These are phyloP conservation scores for Empis livida DNA, from an alignment of 2,888 invertebrate genomes.

Conservation along the genomic window DNA sequence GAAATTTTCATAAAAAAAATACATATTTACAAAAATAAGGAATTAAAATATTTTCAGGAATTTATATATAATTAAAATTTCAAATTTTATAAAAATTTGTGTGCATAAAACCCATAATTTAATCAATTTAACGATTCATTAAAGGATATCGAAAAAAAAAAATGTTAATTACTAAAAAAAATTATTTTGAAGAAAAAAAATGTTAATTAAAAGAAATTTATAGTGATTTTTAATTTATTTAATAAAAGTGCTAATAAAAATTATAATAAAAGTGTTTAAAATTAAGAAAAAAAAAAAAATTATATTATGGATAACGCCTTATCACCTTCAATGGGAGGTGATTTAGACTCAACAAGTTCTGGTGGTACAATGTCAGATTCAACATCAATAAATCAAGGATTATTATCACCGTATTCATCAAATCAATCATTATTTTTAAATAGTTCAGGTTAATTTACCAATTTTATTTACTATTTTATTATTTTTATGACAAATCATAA, in stretches of 20 bases:
- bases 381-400: constrained; percentile 28
- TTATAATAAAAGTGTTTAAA: neutral
- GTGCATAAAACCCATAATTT: no score
- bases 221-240: no score
- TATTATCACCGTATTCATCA: constrained; percentile 29
- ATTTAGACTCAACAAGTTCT: constrained; percentile 35
- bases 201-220: neutral
- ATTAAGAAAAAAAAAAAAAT: neutral
- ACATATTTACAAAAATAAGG: no score
- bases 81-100: no score
- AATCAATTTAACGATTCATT: no score
- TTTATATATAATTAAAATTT: no score
- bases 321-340: constrained; percentile 29
- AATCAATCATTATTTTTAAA: constrained; percentile 25
- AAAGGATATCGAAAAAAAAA: no score
- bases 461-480: no score
- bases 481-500: no score
- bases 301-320: constrained; percentile 28
- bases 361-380: constrained; percentile 27
- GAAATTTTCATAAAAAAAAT: no score
- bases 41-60: no score
- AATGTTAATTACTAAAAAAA: no score
- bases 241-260: neutral
- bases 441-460: constrained; percentile 26
- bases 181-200: neutral